Conservation (phyloP, 2,113 vertebrate genomes). For the Callipepla californica region DNA sequence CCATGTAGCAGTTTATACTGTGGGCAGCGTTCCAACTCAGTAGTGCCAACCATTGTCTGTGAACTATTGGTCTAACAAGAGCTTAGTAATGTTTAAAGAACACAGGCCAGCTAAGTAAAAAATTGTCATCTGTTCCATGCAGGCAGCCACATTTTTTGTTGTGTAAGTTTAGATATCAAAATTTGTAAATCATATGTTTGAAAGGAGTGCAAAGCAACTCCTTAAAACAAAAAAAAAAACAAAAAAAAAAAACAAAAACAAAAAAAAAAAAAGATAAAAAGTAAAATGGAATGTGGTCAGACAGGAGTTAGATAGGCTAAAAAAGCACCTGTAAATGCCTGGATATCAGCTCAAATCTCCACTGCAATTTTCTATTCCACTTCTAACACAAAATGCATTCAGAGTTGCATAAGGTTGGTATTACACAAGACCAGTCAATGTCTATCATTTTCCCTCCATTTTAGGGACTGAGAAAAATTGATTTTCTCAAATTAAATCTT, state of each 20-base stretch:
- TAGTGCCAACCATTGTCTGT: neutral
- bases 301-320: neutral
- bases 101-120: neutral
- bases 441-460: neutral
- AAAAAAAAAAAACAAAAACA: neutral
- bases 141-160: neutral
- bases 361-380: neutral
- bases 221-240: neutral
- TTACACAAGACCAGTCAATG: neutral
- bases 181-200: neutral
- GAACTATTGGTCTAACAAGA: neutral
- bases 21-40: neutral
- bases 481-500: neutral
- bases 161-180: neutral
- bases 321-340: neutral
- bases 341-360: neutral
- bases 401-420: neutral
- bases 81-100: neutral
- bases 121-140: neutral
- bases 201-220: neutral
- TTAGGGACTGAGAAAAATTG: neutral
- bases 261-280: neutral
- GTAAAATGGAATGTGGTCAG: neutral
- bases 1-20: neutral
- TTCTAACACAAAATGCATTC: neutral